Evolutionary conservation across 1,140 invertebrate species (phyloP).

Genomic region (Streblospio benedicti): DNA sequence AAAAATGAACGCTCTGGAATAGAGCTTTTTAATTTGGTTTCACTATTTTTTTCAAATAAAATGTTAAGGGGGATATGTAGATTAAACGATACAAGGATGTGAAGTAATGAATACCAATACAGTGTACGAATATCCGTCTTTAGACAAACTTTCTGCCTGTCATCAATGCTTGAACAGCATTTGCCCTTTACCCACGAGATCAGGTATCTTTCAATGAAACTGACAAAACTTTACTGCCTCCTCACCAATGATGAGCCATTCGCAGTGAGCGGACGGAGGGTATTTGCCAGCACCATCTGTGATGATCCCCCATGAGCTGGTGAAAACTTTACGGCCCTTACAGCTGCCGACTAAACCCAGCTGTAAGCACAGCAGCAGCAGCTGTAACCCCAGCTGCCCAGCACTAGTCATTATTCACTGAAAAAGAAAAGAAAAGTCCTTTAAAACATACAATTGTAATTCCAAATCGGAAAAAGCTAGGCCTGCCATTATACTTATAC

Average conservation of each 20-base stretch:
- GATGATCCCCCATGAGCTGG: slow-evolving; percentile 63
- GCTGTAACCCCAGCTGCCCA: too few relatives aligned
- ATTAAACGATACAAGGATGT: neutral
- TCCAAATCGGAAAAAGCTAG: too few relatives aligned
- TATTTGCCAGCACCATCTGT: slow-evolving; percentile 85
- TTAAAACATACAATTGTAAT: too few relatives aligned
- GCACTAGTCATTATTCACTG: too few relatives aligned
- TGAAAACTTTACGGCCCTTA: slow-evolving; percentile 26
- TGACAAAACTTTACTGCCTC: neutral
- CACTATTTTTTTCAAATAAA: too few relatives aligned
- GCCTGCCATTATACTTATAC: too few relatives aligned
- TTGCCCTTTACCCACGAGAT: neutral
- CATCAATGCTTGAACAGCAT: slow-evolving; percentile 4
- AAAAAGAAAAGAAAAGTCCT: too few relatives aligned
- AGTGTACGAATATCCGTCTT: neutral
- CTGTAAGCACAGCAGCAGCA: too few relatives aligned
- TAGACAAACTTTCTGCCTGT: neutral
- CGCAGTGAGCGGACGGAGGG: slow-evolving; percentile 84
- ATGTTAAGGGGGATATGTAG: neutral
- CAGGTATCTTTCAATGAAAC: neutral
- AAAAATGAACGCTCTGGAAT: too few relatives aligned
- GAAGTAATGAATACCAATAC: neutral
- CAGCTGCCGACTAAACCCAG: slow-evolving; percentile 16
- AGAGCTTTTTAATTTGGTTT: too few relatives aligned
- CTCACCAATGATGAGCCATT: slow-evolving; percentile 84